A percentile compares a stretch with the other conserved stretches of the same genome.
Conservation (phyloP, 2,113 vertebrate genomes). For the Eurystomus gularis region DNA sequence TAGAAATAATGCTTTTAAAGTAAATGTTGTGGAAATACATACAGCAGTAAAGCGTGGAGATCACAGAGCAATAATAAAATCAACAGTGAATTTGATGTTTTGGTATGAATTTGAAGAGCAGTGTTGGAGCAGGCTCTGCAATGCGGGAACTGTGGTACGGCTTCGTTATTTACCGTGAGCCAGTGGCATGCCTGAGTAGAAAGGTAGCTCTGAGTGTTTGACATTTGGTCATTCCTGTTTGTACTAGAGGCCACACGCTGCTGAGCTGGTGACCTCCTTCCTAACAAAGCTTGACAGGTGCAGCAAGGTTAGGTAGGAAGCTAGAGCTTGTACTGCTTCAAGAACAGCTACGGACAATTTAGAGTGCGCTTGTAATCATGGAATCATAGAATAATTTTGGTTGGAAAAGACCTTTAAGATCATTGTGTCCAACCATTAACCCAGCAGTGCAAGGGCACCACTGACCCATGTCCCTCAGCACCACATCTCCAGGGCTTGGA, state of each 20-base stretch:
- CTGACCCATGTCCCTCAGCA: too few relatives aligned
- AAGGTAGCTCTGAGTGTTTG: background rate
- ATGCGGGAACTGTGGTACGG: rapidly evolving
- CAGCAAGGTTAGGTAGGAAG: background rate
- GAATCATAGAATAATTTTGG: too few relatives aligned
- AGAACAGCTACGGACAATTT: background rate
- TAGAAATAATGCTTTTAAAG: background rate
- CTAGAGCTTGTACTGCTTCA: background rate
- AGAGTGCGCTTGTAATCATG: background rate
- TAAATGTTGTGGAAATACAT: background rate
- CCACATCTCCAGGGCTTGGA: too few relatives aligned
- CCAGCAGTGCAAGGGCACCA: too few relatives aligned
- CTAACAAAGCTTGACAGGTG: background rate
- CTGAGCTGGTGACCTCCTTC: background rate
- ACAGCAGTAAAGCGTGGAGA: background rate
- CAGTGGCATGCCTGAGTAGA: background rate
- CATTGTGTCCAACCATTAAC: too few relatives aligned
- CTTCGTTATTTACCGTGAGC: background rate
- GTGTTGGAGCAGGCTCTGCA: background rate
- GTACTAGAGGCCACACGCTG: rapidly evolving
- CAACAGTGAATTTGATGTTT: background rate
- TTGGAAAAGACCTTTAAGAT: too few relatives aligned
- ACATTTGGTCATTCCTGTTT: background rate
- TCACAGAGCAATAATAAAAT: background rate
- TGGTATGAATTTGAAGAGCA: background rate